These are phyloP conservation scores for Deroplatys truncata DNA, from an alignment of 2,888 invertebrate genomes.

Conservation along the genomic window DNA sequence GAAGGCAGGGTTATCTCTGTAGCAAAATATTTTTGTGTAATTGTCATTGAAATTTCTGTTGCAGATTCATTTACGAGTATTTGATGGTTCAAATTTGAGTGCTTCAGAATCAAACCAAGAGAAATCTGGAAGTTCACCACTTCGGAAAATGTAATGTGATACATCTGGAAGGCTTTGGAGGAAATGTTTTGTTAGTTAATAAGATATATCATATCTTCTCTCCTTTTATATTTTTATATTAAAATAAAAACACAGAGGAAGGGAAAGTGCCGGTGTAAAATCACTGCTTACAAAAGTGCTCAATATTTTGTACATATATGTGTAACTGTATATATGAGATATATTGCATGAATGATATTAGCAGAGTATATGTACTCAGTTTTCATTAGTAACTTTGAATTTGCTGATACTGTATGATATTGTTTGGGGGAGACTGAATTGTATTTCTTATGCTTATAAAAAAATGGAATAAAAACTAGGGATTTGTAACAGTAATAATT, in stretches of 20 bases:
- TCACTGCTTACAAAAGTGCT: not conserved
- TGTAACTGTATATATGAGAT: not conserved
- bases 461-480: too few species aligned
- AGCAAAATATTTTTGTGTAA: not conserved
- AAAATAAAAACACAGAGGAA: not conserved
- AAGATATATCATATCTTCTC: not conserved
- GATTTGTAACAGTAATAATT: too few species aligned
- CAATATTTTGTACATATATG: slow-evolving; percentile 6
- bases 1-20: too few species aligned
- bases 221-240: not conserved
- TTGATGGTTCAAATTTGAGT: slow-evolving; percentile 58
- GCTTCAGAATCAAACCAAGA: slow-evolving; percentile 48
- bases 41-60: slow-evolving; percentile 36
- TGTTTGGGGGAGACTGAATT: not conserved
- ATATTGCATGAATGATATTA: not conserved
- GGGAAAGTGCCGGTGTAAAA: not conserved
- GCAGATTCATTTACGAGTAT: slow-evolving; percentile 69
- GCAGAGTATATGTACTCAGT: not conserved
- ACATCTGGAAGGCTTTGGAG: not conserved
- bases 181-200: not conserved
- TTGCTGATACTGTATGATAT: not conserved
- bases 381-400: not conserved
- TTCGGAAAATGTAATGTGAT: not conserved
- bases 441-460: not conserved
- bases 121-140: not conserved